These are phyloP conservation scores for Eudasyphora cyanicolor DNA, from an alignment of 2,888 invertebrate genomes.

Conservation along the genomic window DNA sequence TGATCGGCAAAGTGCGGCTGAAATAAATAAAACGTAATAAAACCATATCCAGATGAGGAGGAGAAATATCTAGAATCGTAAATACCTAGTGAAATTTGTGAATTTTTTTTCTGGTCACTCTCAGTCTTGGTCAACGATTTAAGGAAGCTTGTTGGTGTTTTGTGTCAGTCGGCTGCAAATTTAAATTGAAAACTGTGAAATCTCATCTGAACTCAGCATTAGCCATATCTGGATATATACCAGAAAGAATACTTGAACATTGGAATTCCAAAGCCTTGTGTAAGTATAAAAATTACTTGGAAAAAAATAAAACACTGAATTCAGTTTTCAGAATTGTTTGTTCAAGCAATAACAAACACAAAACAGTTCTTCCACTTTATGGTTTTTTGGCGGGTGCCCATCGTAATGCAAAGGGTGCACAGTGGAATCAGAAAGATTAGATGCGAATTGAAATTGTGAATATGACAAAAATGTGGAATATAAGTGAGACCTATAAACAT, in stretches of 20 bases:
- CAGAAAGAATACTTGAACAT: constrained; percentile 1
- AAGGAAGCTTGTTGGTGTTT: constrained; percentile 58
- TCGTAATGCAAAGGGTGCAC: constrained; percentile 9
- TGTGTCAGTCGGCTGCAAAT: constrained; percentile 19
- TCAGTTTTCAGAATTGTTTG: constrained; percentile 11
- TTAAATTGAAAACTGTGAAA: not conserved
- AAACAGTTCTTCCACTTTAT: constrained; percentile 35
- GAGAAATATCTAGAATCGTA: constrained; percentile 37
- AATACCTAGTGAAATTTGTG: constrained; percentile 3
- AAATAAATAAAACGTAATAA: constrained; percentile 35
- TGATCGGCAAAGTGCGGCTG: constrained; percentile 8
- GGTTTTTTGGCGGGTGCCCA: not conserved
- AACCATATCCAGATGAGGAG: constrained; percentile 12
- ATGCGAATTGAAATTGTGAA: not conserved
- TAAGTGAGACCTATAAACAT: too few species aligned
- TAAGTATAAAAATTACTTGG: constrained; percentile 43
- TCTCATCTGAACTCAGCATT: constrained; percentile 23
- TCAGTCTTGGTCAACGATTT: not conserved
- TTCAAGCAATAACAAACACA: not conserved
- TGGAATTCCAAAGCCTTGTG: constrained; percentile 52
- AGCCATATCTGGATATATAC: constrained; percentile 27
- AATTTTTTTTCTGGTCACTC: constrained; percentile 38
- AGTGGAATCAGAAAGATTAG: not conserved
- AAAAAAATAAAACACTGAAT: constrained; percentile 13
- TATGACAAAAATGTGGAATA: not conserved